Evolutionary conservation across 1,140 invertebrate genomes (phyloP).

Genomic region (Gonatopus flavifemur): DNA sequence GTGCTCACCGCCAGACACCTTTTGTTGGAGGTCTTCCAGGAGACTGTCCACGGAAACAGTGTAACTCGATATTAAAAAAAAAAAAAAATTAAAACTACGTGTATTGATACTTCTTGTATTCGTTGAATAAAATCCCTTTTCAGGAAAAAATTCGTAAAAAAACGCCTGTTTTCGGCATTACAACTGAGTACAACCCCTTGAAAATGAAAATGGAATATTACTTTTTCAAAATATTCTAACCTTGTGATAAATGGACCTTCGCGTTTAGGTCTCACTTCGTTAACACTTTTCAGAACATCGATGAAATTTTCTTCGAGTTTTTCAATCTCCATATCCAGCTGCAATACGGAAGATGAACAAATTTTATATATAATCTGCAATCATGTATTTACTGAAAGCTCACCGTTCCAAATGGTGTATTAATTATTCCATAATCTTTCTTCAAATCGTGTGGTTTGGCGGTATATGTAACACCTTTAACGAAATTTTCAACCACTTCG

Average conservation of each 20-base stretch:
- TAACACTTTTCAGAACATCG: conserved; percentile 65
- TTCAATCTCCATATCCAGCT: conserved; percentile 71
- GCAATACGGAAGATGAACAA: conserved; percentile 43
- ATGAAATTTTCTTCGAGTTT: conserved; percentile 73
- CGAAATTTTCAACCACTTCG: conserved; percentile 64
- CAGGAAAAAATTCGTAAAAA: too few species aligned
- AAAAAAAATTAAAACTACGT: too few species aligned
- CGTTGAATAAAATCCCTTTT: too few species aligned
- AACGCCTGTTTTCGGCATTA: too few species aligned
- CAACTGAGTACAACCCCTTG: neutral
- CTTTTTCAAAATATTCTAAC: conserved; percentile 37
- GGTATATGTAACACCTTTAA: conserved; percentile 68
- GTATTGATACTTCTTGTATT: too few species aligned
- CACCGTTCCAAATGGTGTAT: conserved; percentile 70
- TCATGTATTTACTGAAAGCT: conserved; percentile 25
- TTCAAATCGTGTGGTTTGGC: conserved; percentile 66
- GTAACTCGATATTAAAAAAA: conserved; percentile 40
- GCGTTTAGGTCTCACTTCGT: conserved; percentile 63
- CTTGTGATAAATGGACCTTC: conserved; percentile 69
- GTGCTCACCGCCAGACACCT: too few species aligned
- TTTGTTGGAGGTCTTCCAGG: too few species aligned
- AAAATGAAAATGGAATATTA: conserved; percentile 8
- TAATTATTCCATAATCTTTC: conserved; percentile 69
- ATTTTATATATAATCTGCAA: neutral
- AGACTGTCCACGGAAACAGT: too few species aligned